Conservation (phyloP, 2,113 vertebrate genomes). For the cattle (Bos taurus) region ARS-UCD2.0 NC_037357.1:12004501-12005000, state of each 20-base stretch:
- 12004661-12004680: not conserved
- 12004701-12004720: not conserved
- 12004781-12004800: accelerated
- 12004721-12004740: not conserved
- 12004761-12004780: not conserved
- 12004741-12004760: not conserved
- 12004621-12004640: not conserved
- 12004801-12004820: not conserved
- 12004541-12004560: not conserved
- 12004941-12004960: not conserved
- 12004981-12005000: not conserved
- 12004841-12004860: not conserved
- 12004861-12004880: not conserved
- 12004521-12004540: not conserved
- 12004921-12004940: not conserved
- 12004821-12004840: not conserved
- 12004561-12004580: not conserved
- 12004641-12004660: not conserved
- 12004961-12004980: not conserved
- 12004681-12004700: not conserved
- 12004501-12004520: not conserved
- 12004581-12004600: not conserved
- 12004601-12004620: not conserved
- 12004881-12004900: not conserved
- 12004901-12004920: not conserved